Evolutionary conservation across 64 coral and sea anemone genomes (phyloP).

Genomic region (Actinia equina): DNA sequence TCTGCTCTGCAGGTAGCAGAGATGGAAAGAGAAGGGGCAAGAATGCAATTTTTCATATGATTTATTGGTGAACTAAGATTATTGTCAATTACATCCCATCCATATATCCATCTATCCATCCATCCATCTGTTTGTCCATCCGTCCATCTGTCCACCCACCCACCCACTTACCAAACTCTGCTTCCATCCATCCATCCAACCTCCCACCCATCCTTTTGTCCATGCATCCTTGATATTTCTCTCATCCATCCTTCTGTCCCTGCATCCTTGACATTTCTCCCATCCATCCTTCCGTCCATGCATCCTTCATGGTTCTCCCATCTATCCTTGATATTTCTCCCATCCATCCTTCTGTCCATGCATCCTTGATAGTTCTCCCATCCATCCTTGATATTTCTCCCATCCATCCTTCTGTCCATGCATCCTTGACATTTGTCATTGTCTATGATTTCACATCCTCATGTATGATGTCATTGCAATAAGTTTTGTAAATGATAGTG

Average conservation of each 20-base stretch:
- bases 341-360: background rate
- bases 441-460: background rate
- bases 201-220: no score
- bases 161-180: no score
- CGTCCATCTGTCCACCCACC: no score
- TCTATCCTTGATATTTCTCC: no score
- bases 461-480: background rate
- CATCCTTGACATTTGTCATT: background rate
- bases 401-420: background rate
- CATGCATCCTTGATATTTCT: no score
- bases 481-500: constrained; percentile 15
- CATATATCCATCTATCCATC: no score
- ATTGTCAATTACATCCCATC: background rate
- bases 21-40: constrained; percentile 84
- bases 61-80: background rate
- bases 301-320: background rate
- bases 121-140: background rate
- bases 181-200: no score
- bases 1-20: constrained; percentile 87
- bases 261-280: background rate
- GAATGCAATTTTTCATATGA: background rate
- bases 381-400: no score
- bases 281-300: no score
- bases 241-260: background rate
- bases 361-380: background rate